A percentile compares a stretch with the other conserved stretches of the same genome.
Evolutionary conservation across 35 echinoderm and acorn worm species (phyloP).

Genomic region (Chiridota heheva): DNA sequence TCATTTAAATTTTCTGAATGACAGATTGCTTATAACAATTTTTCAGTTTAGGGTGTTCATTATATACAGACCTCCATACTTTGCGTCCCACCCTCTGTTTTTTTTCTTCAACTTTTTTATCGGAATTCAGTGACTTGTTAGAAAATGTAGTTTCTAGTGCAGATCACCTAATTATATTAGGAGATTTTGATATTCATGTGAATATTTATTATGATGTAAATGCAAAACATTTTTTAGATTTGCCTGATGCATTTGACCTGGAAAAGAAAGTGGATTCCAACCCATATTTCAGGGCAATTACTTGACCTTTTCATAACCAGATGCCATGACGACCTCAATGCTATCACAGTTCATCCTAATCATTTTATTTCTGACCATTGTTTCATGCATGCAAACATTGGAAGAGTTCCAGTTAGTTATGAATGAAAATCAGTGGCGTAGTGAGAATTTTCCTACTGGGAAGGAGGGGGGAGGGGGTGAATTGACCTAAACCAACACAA

Average conservation of each 20-base stretch:
- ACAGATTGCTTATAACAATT: not conserved
- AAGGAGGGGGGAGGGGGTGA: too few relatives aligned
- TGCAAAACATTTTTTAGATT: not conserved
- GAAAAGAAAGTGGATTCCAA: not conserved
- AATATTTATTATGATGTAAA: not conserved
- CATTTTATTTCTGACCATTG: slow-evolving; percentile 16
- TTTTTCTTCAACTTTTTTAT: slow-evolving; percentile 17
- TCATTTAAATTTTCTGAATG: slow-evolving; percentile 15
- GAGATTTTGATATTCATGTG: slow-evolving; percentile 22
- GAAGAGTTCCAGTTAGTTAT: not conserved
- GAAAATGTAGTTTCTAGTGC: not conserved
- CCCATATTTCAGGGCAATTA: not conserved
- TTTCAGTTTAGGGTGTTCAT: not conserved
- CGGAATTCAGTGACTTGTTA: slow-evolving; percentile 16
- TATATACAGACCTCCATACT: slow-evolving; percentile 14
- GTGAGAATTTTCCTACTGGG: too few relatives aligned
- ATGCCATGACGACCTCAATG: not conserved
- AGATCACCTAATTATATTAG: not conserved
- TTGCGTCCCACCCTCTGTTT: not conserved
- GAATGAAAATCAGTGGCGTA: not conserved
- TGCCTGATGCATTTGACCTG: not conserved
- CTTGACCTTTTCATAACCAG: slow-evolving; percentile 7
- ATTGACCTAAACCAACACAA: too few relatives aligned
- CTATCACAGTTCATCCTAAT: not conserved
- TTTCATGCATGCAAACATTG: not conserved